A percentile compares a stretch with the other conserved stretches of the same genome.
These are phyloP conservation scores for Monochamus alternatus DNA, from an alignment of 2,888 invertebrate genomes.

Conservation along the genomic window DNA sequence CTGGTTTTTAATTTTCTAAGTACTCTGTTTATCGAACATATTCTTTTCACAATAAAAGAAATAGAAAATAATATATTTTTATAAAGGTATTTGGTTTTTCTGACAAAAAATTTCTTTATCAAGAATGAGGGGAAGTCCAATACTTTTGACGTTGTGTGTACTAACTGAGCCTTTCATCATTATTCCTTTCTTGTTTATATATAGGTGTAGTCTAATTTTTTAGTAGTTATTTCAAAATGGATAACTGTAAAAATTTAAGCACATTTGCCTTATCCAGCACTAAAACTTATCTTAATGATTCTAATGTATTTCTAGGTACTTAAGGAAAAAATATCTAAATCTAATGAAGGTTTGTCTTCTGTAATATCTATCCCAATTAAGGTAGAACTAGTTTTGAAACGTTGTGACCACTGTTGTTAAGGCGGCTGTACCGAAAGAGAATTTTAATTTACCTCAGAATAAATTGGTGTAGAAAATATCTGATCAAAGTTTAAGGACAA, in stretches of 20 bases:
- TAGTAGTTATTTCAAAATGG: neutral
- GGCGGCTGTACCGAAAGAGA: conserved; percentile 39
- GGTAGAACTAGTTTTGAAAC: conserved; percentile 45
- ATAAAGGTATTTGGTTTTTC: too few relatives aligned
- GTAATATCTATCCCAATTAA: conserved; percentile 35
- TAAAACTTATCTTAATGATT: conserved; percentile 22
- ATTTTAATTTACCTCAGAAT: conserved; percentile 47
- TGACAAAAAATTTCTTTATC: too few relatives aligned
- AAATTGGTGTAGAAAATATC: conserved; percentile 47
- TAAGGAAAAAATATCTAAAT: conserved; percentile 17
- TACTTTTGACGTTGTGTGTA: too few relatives aligned
- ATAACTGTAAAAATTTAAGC: neutral
- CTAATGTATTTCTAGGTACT: conserved; percentile 8
- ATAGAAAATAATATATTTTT: too few relatives aligned
- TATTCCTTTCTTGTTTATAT: too few relatives aligned
- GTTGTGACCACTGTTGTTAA: conserved; percentile 41
- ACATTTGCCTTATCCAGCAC: conserved; percentile 12
- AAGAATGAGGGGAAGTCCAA: too few relatives aligned
- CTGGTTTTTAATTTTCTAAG: too few relatives aligned
- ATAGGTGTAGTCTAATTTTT: too few relatives aligned
- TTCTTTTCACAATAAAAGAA: too few relatives aligned
- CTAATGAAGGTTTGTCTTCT: conserved; percentile 19
- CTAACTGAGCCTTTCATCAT: too few relatives aligned
- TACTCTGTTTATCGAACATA: too few relatives aligned
- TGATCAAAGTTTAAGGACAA: conserved; percentile 45